phyloP scores from a whole-genome alignment of 2,888 invertebrate species.

The Eupithecia pulchellata region DNA sequence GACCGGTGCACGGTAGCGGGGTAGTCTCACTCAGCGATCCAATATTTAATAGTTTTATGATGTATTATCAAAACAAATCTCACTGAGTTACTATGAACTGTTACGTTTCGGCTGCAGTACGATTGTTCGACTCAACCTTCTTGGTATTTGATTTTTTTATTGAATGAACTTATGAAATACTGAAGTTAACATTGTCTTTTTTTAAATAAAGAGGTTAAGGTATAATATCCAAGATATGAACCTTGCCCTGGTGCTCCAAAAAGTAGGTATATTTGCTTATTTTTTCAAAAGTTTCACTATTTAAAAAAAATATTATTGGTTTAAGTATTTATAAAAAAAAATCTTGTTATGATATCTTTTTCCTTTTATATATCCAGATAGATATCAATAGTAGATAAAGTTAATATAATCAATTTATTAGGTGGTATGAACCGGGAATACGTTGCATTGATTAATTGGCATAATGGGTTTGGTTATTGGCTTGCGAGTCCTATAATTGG shows the following conservation, averaged over 20 bases:
- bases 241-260: too few relatives aligned
- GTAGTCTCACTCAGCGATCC: slow-evolving; percentile 85
- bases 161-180: too few relatives aligned
- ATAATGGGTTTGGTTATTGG: slow-evolving; percentile 55
- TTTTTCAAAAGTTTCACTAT: not conserved
- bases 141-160: slow-evolving; percentile 66
- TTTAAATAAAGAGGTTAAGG: too few relatives aligned
- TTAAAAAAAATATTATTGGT: too few relatives aligned
- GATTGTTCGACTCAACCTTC: slow-evolving; percentile 53
- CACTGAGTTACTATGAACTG: slow-evolving; percentile 78
- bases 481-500: slow-evolving; percentile 55
- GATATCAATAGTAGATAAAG: not conserved
- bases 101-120: slow-evolving; percentile 76
- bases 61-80: slow-evolving; percentile 86
- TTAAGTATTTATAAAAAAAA: too few relatives aligned
- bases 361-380: too few relatives aligned
- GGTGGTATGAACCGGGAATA: slow-evolving; percentile 39
- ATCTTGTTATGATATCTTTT: too few relatives aligned
- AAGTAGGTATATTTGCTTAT: too few relatives aligned
- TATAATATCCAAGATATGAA: too few relatives aligned
- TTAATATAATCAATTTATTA: not conserved
- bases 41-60: slow-evolving; percentile 87
- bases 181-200: too few relatives aligned
- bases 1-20: slow-evolving; percentile 74
- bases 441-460: slow-evolving; percentile 60